Evolutionary conservation across 2,797 vertebrate species (phyloP), one percentile per base, ranked within the genome.

Genomic region (Catamblyrhynchus diadema): DNA sequence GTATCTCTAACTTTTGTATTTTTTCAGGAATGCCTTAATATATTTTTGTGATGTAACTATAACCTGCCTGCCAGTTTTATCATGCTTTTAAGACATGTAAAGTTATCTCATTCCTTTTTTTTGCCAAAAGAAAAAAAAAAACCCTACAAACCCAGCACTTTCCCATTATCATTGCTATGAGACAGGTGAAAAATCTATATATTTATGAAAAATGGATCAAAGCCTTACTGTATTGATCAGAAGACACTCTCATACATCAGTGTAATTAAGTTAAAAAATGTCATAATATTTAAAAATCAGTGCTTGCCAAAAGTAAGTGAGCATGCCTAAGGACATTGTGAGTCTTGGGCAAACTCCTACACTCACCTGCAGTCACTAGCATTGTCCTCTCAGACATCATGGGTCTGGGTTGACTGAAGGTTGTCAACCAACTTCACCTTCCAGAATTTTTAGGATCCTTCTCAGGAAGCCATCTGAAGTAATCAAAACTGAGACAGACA

Each of bases 191-290:
- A 94, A 88, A 86, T 73, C 45, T 85, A 7, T 78, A 54, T 88
- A 81, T 95, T 82, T 86, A 86, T 88, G 54, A 82, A 67, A 93
- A 93, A 78, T 23, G 37, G 54, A 93, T 90, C 65, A 95, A 96
- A 95, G 14, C 6, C 30, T 84, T 47, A 13, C 6, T 57, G 15
- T 92, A 85, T 71, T 83, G 61, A 74, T 87, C 71, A 77, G 32
- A 93, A n/a, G 24, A 83, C 10, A 54, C 8, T 61, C 28, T 81
- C 10, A 54, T 84, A 35, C 70, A 59, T 71, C 89, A 66, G 25
- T 42, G 27, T 61, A 93, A 75, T 90, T 86, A 81, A 93, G 79
- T 61, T 67, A 39, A 89, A 89, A 86, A 87, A 50, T 42, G 21
- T 41, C 2, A 2, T 23, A 85, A 35, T 67, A 66, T 82, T 93